Evolutionary conservation across 2,113 vertebrate genomes (phyloP).

Genomic region (Eira barbara): DNA sequence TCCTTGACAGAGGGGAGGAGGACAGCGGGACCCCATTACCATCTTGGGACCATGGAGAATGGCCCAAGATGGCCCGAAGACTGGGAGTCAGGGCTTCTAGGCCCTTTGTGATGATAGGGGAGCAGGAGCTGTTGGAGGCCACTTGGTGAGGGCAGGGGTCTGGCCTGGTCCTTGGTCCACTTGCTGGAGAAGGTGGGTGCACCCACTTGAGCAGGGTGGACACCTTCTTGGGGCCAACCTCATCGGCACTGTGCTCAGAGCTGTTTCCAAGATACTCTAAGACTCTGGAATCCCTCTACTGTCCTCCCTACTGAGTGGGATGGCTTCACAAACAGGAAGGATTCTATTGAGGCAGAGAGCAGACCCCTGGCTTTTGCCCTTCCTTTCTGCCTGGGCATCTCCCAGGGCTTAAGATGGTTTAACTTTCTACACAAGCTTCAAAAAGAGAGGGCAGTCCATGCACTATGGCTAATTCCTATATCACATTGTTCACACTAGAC

Average conservation of each 20-base stretch:
- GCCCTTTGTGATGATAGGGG: not conserved
- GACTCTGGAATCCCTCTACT: not conserved
- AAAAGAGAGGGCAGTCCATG: not conserved
- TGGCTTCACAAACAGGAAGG: not conserved
- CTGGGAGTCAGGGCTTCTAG: not conserved
- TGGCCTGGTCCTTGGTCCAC: not conserved
- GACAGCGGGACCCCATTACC: constrained; percentile 47
- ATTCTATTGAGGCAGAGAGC: not conserved
- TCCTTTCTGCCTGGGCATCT: not conserved
- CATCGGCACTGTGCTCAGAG: fast-evolving
- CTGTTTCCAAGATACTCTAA: no score
- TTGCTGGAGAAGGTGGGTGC: not conserved
- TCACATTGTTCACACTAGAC: fast-evolving
- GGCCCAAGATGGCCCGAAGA: constrained; percentile 46
- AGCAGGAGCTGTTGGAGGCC: not conserved
- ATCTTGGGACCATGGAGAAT: not conserved
- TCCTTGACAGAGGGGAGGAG: constrained; percentile 58
- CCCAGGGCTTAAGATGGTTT: not conserved
- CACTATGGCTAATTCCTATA: not conserved
- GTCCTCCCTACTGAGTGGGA: no score
- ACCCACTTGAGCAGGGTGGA: not conserved
- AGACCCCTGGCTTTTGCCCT: fast-evolving
- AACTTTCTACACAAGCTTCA: not conserved
- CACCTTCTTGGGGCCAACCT: not conserved
- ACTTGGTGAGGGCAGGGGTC: not conserved